Evolutionary conservation across 2,888 invertebrate species (phyloP).

Genomic region (Papilio gigon): DNA sequence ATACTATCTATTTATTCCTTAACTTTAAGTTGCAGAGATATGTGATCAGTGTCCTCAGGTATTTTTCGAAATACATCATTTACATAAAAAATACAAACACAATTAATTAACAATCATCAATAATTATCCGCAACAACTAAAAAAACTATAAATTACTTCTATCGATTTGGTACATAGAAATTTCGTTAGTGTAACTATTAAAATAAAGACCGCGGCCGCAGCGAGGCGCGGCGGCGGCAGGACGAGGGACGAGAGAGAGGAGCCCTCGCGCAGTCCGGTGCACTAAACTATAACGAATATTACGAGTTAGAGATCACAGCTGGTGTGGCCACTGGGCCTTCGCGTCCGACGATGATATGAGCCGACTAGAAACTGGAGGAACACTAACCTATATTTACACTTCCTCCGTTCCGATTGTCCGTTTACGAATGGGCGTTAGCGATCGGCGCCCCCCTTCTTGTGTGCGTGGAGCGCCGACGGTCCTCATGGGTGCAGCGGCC

Average conservation of each 20-base stretch:
- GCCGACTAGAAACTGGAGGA: slow-evolving; percentile 73
- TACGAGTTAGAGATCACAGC: slow-evolving; percentile 81
- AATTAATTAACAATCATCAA: slow-evolving; percentile 73
- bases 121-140: slow-evolving; percentile 76
- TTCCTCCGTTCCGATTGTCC: slow-evolving; percentile 71
- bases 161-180: slow-evolving; percentile 81
- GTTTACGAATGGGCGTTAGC: slow-evolving; percentile 77
- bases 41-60: slow-evolving; percentile 62
- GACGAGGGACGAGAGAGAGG: slow-evolving; percentile 52
- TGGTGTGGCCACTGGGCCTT: slow-evolving; percentile 68
- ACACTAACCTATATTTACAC: slow-evolving; percentile 76
- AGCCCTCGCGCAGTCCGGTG: slow-evolving; percentile 63
- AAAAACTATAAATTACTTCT: slow-evolving; percentile 74
- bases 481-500: slow-evolving; percentile 86
- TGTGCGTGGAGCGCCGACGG: slow-evolving; percentile 89
- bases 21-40: slow-evolving; percentile 64
- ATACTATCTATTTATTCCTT: slow-evolving; percentile 56
- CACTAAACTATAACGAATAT: slow-evolving; percentile 74
- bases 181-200: slow-evolving; percentile 80
- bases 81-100: slow-evolving; percentile 72
- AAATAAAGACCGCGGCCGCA: slow-evolving; percentile 63
- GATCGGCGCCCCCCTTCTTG: slow-evolving; percentile 81
- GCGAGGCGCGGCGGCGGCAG: background rate
- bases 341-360: slow-evolving; percentile 78
- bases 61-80: slow-evolving; percentile 56